phyloP scores from a whole-genome alignment of 1,140 invertebrate genomes.

The Vollenhovia emeryi region DNA sequence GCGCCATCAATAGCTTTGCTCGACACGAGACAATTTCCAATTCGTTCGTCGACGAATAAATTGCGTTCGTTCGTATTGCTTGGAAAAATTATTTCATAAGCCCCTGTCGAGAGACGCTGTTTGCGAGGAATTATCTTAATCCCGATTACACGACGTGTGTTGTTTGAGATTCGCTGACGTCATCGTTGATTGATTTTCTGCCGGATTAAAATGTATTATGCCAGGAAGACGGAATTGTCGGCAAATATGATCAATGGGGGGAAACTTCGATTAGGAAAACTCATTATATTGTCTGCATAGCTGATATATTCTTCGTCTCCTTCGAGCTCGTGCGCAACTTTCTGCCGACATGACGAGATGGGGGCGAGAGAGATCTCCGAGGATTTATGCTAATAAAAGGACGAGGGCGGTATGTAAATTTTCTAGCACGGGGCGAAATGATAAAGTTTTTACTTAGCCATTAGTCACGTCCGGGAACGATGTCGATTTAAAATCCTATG shows the following conservation, averaged over 20 bases:
- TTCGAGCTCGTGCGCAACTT: neutral
- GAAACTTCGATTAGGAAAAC: neutral
- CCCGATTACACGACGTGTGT: neutral
- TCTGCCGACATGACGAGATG: neutral
- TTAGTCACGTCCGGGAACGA: neutral
- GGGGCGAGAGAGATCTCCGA: neutral
- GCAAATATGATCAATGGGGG: neutral
- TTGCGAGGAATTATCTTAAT: neutral
- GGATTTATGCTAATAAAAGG: constrained; percentile 48
- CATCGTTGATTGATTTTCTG: neutral
- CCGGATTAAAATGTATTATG: constrained; percentile 24
- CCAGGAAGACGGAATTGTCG: neutral
- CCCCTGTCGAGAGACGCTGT: neutral
- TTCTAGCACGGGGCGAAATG: neutral
- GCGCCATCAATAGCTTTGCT: neutral
- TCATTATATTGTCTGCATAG: constrained; percentile 12
- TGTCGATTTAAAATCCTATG: neutral
- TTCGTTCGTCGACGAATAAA: neutral
- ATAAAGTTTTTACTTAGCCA: neutral
- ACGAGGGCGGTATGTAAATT: constrained; percentile 8
- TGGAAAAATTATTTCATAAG: constrained; percentile 11
- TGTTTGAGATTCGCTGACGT: neutral
- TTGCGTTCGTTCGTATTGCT: neutral
- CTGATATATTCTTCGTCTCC: constrained; percentile 21
- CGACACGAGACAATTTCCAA: constrained; percentile 8